Evolutionary conservation across 2,888 invertebrate genomes (phyloP).

Genomic region (Hirtodrosophila duncani): DNA sequence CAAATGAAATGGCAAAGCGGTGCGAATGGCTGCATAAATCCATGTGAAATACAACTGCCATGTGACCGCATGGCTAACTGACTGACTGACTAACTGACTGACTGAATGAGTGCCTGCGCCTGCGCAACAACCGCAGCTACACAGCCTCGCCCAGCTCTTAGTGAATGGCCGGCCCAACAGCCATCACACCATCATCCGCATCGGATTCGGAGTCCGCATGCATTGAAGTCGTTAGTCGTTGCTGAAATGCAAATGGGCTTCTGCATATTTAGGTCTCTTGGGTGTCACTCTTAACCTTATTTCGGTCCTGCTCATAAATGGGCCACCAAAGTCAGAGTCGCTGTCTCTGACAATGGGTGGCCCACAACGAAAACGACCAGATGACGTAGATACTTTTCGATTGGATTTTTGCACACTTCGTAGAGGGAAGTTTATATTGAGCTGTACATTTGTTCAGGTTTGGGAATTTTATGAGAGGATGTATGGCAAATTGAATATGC

Average conservation of each 20-base stretch:
- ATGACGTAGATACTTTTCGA: conserved; percentile 9
- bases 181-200: conserved; percentile 26
- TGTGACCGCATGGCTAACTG: conserved; percentile 17
- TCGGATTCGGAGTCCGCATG: conserved; percentile 10
- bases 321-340: conserved; percentile 35
- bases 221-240: conserved; percentile 51
- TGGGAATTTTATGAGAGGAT: no score
- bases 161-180: no score
- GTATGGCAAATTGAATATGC: no score
- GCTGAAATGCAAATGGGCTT: conserved; percentile 66
- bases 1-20: conserved; percentile 60
- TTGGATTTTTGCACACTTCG: conserved; percentile 4
- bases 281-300: conserved; percentile 72
- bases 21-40: conserved; percentile 70
- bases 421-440: conserved; percentile 1
- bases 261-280: conserved; percentile 66
- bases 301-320: conserved; percentile 57
- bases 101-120: conserved; percentile 1
- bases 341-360: conserved; percentile 49
- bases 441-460: no score
- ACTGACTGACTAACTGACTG: conserved; percentile 24
- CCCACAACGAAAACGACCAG: conserved; percentile 14
- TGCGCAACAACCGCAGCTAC: no score
- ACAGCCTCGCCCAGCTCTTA: no score
- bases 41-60: conserved; percentile 62